Percentiles rank a stretch among this genome's conserved stretches.
phyloP scores from a whole-genome alignment of 2,888 invertebrate species.

The Hypselothyrea guttata region DNA sequence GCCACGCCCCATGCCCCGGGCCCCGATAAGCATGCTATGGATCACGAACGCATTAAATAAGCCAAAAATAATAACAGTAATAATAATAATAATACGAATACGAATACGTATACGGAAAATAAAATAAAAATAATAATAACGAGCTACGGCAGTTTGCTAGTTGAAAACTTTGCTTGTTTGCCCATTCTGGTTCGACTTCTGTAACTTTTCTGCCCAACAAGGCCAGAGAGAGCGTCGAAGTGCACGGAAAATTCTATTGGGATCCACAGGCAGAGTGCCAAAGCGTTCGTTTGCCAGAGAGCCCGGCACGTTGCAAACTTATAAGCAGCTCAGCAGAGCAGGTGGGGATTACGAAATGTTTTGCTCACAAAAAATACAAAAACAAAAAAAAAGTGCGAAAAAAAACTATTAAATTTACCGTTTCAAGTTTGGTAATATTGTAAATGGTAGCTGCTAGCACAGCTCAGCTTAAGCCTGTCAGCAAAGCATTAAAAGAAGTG shows the following conservation, averaged over 20 bases:
- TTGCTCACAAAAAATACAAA: constrained; percentile 17
- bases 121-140: constrained; percentile 64
- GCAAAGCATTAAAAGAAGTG: constrained; percentile 35
- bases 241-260: constrained; percentile 53
- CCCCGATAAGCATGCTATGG: constrained; percentile 40
- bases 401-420: constrained; percentile 51
- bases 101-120: too few relatives aligned
- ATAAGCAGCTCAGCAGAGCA: constrained; percentile 65
- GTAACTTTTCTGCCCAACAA: too few relatives aligned
- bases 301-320: constrained; percentile 45
- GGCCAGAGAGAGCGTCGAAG: constrained; percentile 31
- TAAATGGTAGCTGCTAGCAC: constrained; percentile 1
- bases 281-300: constrained; percentile 4
- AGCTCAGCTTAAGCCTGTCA: constrained; percentile 19
- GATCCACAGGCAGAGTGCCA: constrained; percentile 21
- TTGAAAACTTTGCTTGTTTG: constrained; percentile 61
- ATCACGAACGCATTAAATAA: constrained; percentile 45
- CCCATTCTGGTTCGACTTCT: constrained; percentile 25
- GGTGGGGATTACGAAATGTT: constrained; percentile 64
- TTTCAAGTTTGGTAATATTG: neutral
- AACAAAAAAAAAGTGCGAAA: neutral
- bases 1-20: constrained; percentile 2
- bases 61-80: constrained; percentile 36
- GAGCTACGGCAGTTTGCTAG: constrained; percentile 59
- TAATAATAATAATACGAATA: constrained; percentile 47